These are phyloP conservation scores for Hippocampus abdominalis DNA, from an alignment of 2,113 vertebrate genomes.

Conservation along the genomic window DNA sequence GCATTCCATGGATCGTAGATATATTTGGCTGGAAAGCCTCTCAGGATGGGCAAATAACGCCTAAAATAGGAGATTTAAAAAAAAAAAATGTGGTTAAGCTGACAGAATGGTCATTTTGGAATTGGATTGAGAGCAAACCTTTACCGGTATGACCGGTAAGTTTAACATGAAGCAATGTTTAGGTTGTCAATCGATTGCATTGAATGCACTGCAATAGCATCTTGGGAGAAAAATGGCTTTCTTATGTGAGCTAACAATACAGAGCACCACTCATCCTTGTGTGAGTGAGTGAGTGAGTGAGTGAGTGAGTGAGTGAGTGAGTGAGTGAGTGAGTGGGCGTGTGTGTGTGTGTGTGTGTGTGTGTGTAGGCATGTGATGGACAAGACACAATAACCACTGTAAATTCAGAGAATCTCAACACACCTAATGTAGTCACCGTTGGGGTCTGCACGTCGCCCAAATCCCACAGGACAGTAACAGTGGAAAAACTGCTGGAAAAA, in stretches of 20 bases:
- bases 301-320: not conserved
- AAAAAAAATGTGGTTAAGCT: not conserved
- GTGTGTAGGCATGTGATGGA: not conserved
- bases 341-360: not conserved
- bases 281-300: not conserved
- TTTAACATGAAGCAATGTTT: no score
- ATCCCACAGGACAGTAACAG: constrained; percentile 94
- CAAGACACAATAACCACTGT: not conserved
- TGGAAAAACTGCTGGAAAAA: constrained; percentile 98
- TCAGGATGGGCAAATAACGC: constrained; percentile 86
- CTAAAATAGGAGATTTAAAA: constrained; percentile 57
- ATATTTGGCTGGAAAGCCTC: constrained; percentile 89
- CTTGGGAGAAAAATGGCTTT: not conserved
- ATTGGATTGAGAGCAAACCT: not conserved
- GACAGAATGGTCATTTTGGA: not conserved
- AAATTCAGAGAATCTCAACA: constrained; percentile 17
- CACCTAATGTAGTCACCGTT: constrained; percentile 95
- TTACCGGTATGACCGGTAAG: not conserved
- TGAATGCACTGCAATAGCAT: not conserved
- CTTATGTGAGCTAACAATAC: not conserved
- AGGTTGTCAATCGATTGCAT: no score
- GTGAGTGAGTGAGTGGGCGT: no score
- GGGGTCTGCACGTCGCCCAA: constrained; percentile 89
- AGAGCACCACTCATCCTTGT: not conserved
- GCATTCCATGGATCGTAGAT: constrained; percentile 98